Evolutionary conservation across 2,888 invertebrate species (phyloP).

Genomic region (Plemyria rubiginata): DNA sequence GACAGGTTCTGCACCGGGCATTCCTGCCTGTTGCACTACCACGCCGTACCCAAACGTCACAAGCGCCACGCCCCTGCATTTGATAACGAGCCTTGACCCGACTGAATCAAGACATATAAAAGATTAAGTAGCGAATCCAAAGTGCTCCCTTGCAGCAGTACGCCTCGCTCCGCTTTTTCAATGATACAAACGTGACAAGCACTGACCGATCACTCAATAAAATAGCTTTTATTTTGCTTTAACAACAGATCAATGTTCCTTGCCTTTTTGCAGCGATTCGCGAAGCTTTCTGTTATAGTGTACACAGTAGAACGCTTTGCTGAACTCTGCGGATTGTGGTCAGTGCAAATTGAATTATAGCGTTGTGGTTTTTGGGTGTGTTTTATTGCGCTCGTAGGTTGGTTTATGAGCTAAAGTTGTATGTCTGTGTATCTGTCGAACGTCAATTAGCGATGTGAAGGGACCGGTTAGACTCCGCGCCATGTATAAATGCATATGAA

Average conservation of each 20-base stretch:
- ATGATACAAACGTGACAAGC: conserved; percentile 77
- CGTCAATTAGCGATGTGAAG: conserved; percentile 74
- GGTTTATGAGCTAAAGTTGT: conserved; percentile 53
- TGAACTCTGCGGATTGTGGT: conserved; percentile 57
- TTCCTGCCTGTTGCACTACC: conserved; percentile 64
- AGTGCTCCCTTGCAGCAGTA: conserved; percentile 63
- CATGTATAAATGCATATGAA: conserved; percentile 62
- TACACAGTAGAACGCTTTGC: conserved; percentile 63
- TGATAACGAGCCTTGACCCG: conserved; percentile 59
- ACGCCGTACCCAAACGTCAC: conserved; percentile 46
- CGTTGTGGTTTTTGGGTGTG: conserved; percentile 47
- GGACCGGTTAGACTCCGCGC: conserved; percentile 69
- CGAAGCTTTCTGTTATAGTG: conserved; percentile 61
- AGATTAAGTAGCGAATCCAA: conserved; percentile 46
- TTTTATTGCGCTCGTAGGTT: conserved; percentile 49
- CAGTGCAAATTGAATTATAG: conserved; percentile 63
- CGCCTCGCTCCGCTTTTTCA: conserved; percentile 61
- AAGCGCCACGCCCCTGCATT: conserved; percentile 46
- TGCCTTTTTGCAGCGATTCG: conserved; percentile 61
- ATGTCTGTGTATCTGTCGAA: conserved; percentile 57
- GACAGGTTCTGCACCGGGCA: conserved; percentile 80
- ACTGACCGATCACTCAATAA: conserved; percentile 75
- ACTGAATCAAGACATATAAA: conserved; percentile 63
- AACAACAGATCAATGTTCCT: conserved; percentile 75
- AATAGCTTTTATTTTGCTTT: conserved; percentile 76